phyloP scores from a whole-genome alignment of 2,888 invertebrate species.

The Eilema depressum region DNA sequence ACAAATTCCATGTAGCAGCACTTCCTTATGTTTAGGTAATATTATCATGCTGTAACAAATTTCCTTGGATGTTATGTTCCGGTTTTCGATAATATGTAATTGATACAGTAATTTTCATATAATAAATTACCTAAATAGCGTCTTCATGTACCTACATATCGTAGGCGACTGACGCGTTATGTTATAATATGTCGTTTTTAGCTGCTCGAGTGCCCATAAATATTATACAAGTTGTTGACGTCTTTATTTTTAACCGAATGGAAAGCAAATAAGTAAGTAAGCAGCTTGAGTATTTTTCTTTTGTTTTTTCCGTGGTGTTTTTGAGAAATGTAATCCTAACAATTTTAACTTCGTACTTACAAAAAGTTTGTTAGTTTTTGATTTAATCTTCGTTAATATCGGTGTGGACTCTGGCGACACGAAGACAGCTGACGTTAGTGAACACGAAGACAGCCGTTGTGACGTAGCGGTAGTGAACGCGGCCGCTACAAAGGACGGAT shows the following conservation, averaged over 20 bases:
- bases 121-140: background rate
- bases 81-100: conserved; percentile 23
- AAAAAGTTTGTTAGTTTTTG: too few species aligned
- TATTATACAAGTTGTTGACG: background rate
- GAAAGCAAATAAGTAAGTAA: background rate
- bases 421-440: too few species aligned
- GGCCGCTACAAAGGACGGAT: too few species aligned
- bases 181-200: background rate
- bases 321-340: too few species aligned
- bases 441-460: too few species aligned
- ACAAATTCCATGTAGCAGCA: conserved; percentile 9
- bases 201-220: background rate
- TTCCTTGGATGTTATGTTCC: conserved; percentile 25
- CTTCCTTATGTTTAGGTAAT: conserved; percentile 28
- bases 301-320: too few species aligned
- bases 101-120: background rate
- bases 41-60: conserved; percentile 10
- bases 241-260: background rate
- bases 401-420: too few species aligned
- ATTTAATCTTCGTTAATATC: too few species aligned
- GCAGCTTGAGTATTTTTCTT: too few species aligned
- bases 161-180: background rate
- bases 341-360: too few species aligned
- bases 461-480: too few species aligned
- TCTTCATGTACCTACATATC: too few species aligned